Percentiles rank a stretch among this genome's conserved stretches.
phyloP scores from a whole-genome alignment of 2,113 vertebrate genomes.

The Petromus typicus region DNA sequence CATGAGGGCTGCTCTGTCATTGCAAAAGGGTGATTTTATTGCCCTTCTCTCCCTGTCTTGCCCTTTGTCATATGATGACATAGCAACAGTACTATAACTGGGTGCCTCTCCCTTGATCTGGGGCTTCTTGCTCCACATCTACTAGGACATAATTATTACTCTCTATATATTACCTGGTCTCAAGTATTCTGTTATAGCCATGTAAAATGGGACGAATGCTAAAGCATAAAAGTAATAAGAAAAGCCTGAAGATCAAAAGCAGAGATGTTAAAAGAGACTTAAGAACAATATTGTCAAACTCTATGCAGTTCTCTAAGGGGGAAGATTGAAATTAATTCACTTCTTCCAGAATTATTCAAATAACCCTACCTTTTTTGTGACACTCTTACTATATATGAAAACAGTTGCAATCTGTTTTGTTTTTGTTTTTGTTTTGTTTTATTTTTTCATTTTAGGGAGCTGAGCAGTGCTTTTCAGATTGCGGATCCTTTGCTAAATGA shows the following conservation, averaged over 20 bases:
- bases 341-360: not conserved
- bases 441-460: not conserved
- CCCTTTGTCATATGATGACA: not conserved
- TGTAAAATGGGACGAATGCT: not conserved
- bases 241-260: not conserved
- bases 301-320: not conserved
- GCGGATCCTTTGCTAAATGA: not conserved
- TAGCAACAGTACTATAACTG: not conserved
- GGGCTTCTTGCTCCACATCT: not conserved
- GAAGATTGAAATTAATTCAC: not conserved
- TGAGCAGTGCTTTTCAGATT: not conserved
- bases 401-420: not conserved
- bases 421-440: no score
- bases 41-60: not conserved
- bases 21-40: not conserved
- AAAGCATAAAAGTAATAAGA: not conserved
- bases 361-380: not conserved
- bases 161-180: not conserved
- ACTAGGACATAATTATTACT: not conserved
- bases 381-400: not conserved
- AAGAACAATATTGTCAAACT: not conserved
- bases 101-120: not conserved
- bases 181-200: not conserved
- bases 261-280: not conserved
- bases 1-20: not conserved